Evolutionary conservation across 37 sponge, comb jelly and placozoan genomes (phyloP).

Genomic region (Cliona cf. orientalis): DNA sequence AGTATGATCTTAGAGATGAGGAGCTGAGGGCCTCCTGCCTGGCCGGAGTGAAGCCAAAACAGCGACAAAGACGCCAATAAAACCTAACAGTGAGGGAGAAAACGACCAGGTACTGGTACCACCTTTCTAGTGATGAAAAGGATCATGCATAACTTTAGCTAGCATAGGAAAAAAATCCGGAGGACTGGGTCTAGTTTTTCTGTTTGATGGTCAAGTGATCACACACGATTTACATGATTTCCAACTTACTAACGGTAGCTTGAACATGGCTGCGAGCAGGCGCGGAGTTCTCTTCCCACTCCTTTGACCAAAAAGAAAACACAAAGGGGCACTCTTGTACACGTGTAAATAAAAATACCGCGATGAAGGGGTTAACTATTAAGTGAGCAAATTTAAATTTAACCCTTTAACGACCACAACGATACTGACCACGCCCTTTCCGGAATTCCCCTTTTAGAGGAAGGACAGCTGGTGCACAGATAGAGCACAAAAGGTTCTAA

Average conservation of each 20-base stretch:
- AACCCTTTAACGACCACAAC: too few species aligned
- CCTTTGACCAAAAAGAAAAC: neutral
- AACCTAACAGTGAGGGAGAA: too few species aligned
- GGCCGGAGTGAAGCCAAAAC: neutral
- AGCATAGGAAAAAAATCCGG: neutral
- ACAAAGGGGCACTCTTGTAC: neutral
- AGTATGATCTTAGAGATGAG: conserved; percentile 84
- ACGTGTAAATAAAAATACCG: neutral
- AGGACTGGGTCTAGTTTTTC: neutral
- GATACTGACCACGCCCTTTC: neutral
- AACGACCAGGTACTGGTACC: too few species aligned
- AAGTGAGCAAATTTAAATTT: neutral
- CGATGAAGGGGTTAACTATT: neutral
- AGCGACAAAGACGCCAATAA: conserved; percentile 7
- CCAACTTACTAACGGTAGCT: conserved; percentile 17
- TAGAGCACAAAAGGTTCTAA: too few species aligned
- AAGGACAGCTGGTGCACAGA: too few species aligned
- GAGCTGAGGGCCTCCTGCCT: conserved; percentile 60
- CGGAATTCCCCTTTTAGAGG: neutral
- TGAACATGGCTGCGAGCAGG: neutral
- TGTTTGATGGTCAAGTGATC: too few species aligned
- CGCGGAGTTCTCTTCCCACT: neutral
- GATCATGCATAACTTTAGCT: too few species aligned
- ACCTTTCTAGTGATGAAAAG: too few species aligned
- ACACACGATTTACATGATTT: too few species aligned